Evolutionary conservation across 2,888 invertebrate species (phyloP).

Genomic region (Clistopyga incitator): DNA sequence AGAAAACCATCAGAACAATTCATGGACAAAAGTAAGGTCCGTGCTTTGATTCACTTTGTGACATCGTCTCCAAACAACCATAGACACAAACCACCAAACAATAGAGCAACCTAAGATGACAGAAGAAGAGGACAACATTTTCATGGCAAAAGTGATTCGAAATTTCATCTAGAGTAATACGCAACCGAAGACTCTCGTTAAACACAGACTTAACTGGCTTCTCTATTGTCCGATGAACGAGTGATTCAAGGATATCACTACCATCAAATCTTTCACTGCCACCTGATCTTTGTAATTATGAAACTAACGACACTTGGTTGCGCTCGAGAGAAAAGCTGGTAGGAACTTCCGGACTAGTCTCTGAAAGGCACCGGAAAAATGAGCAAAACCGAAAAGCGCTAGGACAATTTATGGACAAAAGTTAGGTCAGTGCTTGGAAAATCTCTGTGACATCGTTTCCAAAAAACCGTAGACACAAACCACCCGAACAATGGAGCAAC

Average conservation of each 20-base stretch:
- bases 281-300: slow-evolving; percentile 29
- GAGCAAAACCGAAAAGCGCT: slow-evolving; percentile 2
- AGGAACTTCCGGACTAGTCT: slow-evolving; percentile 45
- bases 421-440: slow-evolving; percentile 44
- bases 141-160: too few relatives aligned
- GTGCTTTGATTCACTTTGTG: slow-evolving; percentile 48
- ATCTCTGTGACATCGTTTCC: slow-evolving; percentile 53
- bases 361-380: slow-evolving; percentile 60
- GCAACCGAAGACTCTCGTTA: not conserved
- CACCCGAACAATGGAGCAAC: slow-evolving; percentile 75
- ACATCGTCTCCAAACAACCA: slow-evolving; percentile 47
- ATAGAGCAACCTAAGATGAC: slow-evolving; percentile 72
- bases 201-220: not conserved
- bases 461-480: slow-evolving; percentile 66
- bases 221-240: slow-evolving; percentile 8
- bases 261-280: not conserved
- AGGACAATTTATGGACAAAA: slow-evolving; percentile 6
- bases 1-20: not conserved
- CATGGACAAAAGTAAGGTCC: slow-evolving; percentile 34
- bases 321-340: not conserved
- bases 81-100: slow-evolving; percentile 73
- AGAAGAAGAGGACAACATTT: slow-evolving; percentile 67
- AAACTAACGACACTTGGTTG: slow-evolving; percentile 16
- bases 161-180: not conserved
- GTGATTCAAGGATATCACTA: not conserved